Evolutionary conservation across 1,140 invertebrate genomes (phyloP), one percentile per base, ranked within the genome.

Genomic region (Paramacrobiotus metropolitanus): DNA sequence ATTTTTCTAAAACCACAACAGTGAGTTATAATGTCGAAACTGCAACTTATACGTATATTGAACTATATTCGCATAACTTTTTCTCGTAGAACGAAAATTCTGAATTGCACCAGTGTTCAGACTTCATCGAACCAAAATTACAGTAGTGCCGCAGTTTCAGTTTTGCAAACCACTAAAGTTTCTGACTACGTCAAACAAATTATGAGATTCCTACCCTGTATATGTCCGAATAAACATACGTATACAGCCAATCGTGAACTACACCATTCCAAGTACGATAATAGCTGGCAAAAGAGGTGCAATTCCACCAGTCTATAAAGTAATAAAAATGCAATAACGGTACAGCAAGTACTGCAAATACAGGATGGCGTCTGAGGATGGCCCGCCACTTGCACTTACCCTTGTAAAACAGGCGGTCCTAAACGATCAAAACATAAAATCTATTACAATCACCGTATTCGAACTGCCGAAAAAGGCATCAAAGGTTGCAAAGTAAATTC

Each of bases 241-340:
- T 81, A 66, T 91, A 87, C 0, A 96, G 75, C 89, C 89, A 97
- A 64, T 92, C 87, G 69, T 93, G 84, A 0, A 96, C 89, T 0
- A 94, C 81, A 18, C 86, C 78, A 70, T 96, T 96, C 91, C 92
- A 96, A 3, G 83, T 86, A 21, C 88, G 78, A 70, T 90, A 95
- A 69, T 84, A 97, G 2, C 75, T 77, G 0, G 79, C 79, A 70
- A 55, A 55, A 55, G 48, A 20, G 48, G 48, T 55, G 24, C 48
- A 20, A 28, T 55, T 55, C 48, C 48, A 55, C 48, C 48, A 55
- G 48, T 55, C 48, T 40, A 40, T 40, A 40, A 40, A 40, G 34
- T 40, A 15, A 15, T 15, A 40, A 40, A n/a, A n/a, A n/a, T 40
- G 9, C 9, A 15, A 9, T 9, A 40, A 40, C n/a, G 34, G 34